Evolutionary conservation across 1,140 invertebrate genomes (phyloP), one percentile per base, ranked within the genome.

Genomic region (Andricus grossulariae): DNA sequence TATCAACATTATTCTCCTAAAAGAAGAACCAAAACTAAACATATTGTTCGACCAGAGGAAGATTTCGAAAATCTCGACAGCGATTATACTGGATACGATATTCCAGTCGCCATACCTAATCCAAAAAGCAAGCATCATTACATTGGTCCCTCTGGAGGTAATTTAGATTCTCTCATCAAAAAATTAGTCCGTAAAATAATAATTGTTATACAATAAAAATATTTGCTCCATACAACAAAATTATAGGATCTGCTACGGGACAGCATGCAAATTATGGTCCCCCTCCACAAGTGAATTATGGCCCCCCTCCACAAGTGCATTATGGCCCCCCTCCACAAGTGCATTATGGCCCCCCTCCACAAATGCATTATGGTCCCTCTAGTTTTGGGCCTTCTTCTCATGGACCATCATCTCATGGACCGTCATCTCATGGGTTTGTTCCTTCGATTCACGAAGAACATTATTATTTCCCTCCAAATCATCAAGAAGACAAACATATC

Each of bases 1-100:
- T 93, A 94, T 84, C 90, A 90, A 75, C 93, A 94, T 78, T 93
- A 92, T 72, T 85, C 86, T 7, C 86, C 89, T 0, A 78, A 78
- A 6, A 88, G 84, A 71, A 86, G 83, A 66, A 82, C 86, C 3
- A 83, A 76, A 5, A 84, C 85, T 18, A 88, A 84, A 32, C 85
- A 87, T 51, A 84, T 86, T n/a, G 39, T 79, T 12, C 71, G 60
- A 72, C 75, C 83, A 75, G 79, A 80, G 21, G 72, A 75, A 54
- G 88, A 88, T 74, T 85, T 89, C 19, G 87, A 90, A 19, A 88
- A 91, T 54, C 92, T 90, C 72, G 92, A 93, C 70, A 89, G 87
- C 7, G 91, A 93, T 78, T 89, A 93, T 11, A 92, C 90, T 16
- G 92, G 92, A 57, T 93, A 90, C 76, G 90, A 90, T 7, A 87